Evolutionary conservation across 2,888 invertebrate species (phyloP), one percentile per base, ranked within the genome.

Genomic region (Amorpha juglandis): DNA sequence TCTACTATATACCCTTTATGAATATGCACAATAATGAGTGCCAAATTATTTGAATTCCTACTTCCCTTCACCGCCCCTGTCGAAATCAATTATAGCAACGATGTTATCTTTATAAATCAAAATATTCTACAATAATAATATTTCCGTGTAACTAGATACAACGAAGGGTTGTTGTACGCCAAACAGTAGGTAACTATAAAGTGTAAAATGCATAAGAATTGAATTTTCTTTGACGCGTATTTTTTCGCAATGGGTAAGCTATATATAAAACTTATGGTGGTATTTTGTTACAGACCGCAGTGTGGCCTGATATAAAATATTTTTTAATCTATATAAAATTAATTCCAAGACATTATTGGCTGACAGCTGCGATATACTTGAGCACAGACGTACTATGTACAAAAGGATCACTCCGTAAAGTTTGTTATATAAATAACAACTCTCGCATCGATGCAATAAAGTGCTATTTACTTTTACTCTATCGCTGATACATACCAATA

Each of bases 141-240:
- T 42, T 42, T 33, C 33, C 53, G 45, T 33, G 47, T 55, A 33
- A 9, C 68, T 64, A 58, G 14, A 70, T 74, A 80, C 81, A 81
- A 77, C 81, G 81, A 81, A 80, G 69, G 50, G 66, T 70, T 67
- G 74, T 78, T 80, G 75, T 75, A 70, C 64, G 45, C 63, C 48
- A 65, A 66, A 68, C 45, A 65, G 35, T 65, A n/a, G n/a, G n/a
- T n/a, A 58, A 65, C 58, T 65, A 58, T 48, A 16, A 35, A 63
- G 35, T 50, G 9, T 64, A 27, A 79, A 82, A 79, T 77, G 78
- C 79, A 71, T 78, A 79, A 79, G 81, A 82, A 84, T 83, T 83
- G 80, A 82, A 77, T 74, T 48, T 75, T 67, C 67, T 62, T 63
- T 19, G 12, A 19, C 58, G 58, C 58, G 55, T 16, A 58, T 19